Conservation (phyloP, 2,888 invertebrate species). For the Polia nebulosa region DNA sequence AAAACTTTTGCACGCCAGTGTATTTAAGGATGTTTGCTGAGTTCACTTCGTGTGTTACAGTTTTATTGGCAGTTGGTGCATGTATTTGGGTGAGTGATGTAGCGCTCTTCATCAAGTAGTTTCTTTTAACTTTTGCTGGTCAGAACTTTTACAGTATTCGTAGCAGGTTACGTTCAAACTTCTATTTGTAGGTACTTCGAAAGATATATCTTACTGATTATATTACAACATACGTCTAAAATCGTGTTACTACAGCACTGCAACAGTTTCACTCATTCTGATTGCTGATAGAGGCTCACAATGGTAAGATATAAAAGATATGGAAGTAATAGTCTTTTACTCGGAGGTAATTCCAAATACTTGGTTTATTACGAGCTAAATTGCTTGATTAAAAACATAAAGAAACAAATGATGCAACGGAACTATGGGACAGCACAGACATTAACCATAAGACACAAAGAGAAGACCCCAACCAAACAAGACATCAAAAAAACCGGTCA, state of each 20-base stretch:
- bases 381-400: too few species aligned
- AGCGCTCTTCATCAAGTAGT: conserved; percentile 12
- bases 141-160: conserved; percentile 19
- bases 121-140: conserved; percentile 17
- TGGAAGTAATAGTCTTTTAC: too few species aligned
- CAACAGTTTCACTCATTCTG: not conserved
- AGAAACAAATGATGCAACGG: not conserved
- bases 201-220: not conserved
- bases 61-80: conserved; percentile 57
- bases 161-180: not conserved
- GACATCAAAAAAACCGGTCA: too few species aligned
- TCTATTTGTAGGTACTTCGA: too few species aligned
- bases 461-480: too few species aligned
- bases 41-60: conserved; percentile 57
- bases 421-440: not conserved
- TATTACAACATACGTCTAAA: not conserved
- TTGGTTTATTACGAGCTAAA: not conserved
- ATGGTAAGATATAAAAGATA: not conserved
- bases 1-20: conserved; percentile 68
- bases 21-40: conserved; percentile 66
- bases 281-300: not conserved
- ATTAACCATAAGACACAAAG: too few species aligned
- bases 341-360: not conserved
- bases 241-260: not conserved
- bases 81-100: conserved; percentile 49